A percentile compares a stretch with the other conserved stretches of the same genome.
These are phyloP conservation scores for Rhagonycha lutea DNA, from an alignment of 2,888 invertebrate species.

Conservation along the genomic window DNA sequence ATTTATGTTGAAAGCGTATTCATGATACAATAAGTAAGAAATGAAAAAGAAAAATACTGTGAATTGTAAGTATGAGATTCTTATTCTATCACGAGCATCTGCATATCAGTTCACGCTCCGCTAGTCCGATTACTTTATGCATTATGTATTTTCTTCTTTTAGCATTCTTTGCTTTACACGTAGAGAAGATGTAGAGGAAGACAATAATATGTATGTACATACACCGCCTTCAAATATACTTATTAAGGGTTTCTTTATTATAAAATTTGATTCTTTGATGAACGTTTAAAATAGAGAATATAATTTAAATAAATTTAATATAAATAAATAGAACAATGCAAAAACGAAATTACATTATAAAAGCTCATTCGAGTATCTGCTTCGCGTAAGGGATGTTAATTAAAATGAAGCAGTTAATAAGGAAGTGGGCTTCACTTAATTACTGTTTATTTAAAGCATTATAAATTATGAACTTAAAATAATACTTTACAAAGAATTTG, in stretches of 20 bases:
- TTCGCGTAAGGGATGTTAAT: constrained; percentile 17
- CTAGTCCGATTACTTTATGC: constrained; percentile 37
- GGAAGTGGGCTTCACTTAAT: constrained; percentile 20
- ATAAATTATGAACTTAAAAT: constrained; percentile 14
- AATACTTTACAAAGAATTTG: not conserved
- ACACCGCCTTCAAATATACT: not conserved
- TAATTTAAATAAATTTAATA: not conserved
- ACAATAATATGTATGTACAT: not conserved
- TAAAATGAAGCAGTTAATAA: constrained; percentile 24
- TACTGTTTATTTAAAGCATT: constrained; percentile 15
- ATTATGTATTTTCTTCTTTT: constrained; percentile 35
- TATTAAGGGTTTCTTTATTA: not conserved
- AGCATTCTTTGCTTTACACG: constrained; percentile 9
- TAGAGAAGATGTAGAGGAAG: not conserved
- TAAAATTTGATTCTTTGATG: not conserved
- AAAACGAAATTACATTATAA: not conserved
- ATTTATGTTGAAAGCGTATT: not conserved
- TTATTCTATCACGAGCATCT: constrained; percentile 30
- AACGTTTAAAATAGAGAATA: not conserved
- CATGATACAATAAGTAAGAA: not conserved
- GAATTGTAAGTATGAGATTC: constrained; percentile 12
- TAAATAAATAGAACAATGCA: not conserved
- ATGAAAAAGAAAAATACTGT: not conserved
- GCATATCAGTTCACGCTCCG: constrained; percentile 37
- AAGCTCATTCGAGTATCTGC: constrained; percentile 3